Evolutionary conservation across 2,113 vertebrate species (phyloP).

Genomic region (Pteropus alecto): DNA sequence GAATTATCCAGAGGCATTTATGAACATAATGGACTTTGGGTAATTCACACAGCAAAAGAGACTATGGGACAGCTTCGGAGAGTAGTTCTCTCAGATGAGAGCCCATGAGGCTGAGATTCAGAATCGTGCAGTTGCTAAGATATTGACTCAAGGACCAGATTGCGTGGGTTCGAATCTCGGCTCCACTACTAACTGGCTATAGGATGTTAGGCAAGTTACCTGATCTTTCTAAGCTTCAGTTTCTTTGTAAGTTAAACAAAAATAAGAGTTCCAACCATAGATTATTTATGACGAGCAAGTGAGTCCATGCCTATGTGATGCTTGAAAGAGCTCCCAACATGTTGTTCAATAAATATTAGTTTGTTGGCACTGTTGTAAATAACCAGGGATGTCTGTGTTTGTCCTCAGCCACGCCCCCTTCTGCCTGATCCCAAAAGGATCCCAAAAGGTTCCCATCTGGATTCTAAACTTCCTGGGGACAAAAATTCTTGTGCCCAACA

Average conservation of each 20-base stretch:
- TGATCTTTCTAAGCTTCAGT: not conserved
- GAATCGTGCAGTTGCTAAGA: not conserved
- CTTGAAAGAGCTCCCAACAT: not conserved
- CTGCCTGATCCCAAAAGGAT: not conserved
- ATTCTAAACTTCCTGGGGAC: not conserved
- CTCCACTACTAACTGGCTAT: not conserved
- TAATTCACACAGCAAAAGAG: not conserved
- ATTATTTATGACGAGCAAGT: not conserved
- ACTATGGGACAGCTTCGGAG: not conserved
- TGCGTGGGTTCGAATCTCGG: not conserved
- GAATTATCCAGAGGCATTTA: not conserved
- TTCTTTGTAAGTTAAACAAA: not conserved
- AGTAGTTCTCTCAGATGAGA: not conserved
- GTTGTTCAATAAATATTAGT: not conserved
- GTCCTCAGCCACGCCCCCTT: not conserved
- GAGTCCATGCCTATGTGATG: not conserved
- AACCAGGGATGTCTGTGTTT: not conserved
- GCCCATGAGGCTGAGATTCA: not conserved
- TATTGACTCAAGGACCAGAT: not conserved
- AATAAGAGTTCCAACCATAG: not conserved
- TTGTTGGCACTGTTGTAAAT: not conserved
- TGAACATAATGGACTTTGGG: not conserved
- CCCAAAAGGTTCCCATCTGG: not conserved
- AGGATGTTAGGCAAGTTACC: not conserved
- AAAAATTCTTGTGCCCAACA: not conserved